Evolutionary conservation across 2,888 invertebrate species (phyloP).

Genomic region (Bellardia bayeri): DNA sequence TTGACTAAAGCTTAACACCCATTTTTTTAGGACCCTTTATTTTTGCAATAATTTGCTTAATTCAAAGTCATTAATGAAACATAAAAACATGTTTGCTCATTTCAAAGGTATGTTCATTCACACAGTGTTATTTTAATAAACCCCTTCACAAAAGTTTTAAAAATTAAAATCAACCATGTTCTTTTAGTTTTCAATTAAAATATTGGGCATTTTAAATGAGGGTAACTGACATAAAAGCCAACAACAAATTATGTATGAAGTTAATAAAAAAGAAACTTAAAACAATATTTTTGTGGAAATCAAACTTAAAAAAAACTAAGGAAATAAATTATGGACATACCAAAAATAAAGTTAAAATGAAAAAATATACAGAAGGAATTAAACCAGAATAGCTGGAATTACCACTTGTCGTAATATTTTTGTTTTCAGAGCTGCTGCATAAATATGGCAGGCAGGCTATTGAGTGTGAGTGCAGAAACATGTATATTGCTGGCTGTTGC

Average conservation of each 20-base stretch:
- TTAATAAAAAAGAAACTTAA: background rate
- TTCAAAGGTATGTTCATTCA: background rate
- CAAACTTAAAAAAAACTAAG: conserved; percentile 32
- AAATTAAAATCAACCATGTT: background rate
- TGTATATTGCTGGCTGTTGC: conserved; percentile 43
- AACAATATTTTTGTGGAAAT: background rate
- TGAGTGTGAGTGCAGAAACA: background rate
- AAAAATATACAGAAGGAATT: conserved; percentile 65
- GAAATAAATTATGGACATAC: conserved; percentile 56
- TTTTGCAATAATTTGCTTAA: background rate
- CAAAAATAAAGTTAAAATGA: conserved; percentile 45
- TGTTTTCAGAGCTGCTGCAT: conserved; percentile 34
- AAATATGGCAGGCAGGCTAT: conserved; percentile 25
- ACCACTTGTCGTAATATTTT: conserved; percentile 77
- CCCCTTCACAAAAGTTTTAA: background rate
- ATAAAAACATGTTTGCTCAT: conserved; percentile 10
- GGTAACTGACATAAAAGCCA: background rate
- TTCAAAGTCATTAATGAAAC: background rate
- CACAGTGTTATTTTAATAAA: background rate
- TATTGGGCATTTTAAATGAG: background rate
- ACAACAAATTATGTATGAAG: background rate
- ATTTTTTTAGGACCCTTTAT: background rate
- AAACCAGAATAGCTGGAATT: conserved; percentile 81
- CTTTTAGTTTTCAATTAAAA: conserved; percentile 7
- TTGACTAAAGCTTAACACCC: background rate